Conservation (phyloP, 1,140 invertebrate species). For the Camponotus vicinus region DNA sequence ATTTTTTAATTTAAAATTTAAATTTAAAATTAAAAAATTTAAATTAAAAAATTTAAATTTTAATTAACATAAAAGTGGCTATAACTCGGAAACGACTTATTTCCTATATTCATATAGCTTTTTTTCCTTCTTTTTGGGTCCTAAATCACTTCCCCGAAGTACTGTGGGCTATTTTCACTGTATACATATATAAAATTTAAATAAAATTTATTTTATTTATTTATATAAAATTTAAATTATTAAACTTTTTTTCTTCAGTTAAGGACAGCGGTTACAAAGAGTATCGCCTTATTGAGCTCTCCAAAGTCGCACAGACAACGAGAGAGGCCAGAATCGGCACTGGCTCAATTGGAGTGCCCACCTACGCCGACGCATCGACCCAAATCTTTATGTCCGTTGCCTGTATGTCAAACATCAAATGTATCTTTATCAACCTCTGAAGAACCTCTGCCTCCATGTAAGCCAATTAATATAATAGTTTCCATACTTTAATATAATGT, state of each 20-base stretch:
- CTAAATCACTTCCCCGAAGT: no score
- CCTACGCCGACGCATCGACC: slow-evolving; percentile 94
- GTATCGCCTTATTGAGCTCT: slow-evolving; percentile 82
- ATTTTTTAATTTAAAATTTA: no score
- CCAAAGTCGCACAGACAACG: slow-evolving; percentile 81
- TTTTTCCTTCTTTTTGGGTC: no score
- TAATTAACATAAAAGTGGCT: no score
- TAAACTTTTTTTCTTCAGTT: slow-evolving; percentile 70
- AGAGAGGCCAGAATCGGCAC: slow-evolving; percentile 75
- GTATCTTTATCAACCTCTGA: slow-evolving; percentile 92
- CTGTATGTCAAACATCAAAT: slow-evolving; percentile 90
- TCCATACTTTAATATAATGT: neutral
- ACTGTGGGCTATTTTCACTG: no score
- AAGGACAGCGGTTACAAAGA: slow-evolving; percentile 84
- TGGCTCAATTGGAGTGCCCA: slow-evolving; percentile 88
- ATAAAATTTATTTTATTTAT: no score
- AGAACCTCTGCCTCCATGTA: slow-evolving; percentile 94
- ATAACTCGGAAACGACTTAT: no score
- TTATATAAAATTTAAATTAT: neutral
- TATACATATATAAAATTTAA: no score
- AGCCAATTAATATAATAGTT: slow-evolving; percentile 75
- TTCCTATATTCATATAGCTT: no score
- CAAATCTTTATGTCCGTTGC: slow-evolving; percentile 88
- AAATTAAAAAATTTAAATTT: no score
- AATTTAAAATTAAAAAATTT: no score